Base-by-base conservation (phyloP, 2,113 vertebrate species). In the Oreochromis niloticus region DNA sequence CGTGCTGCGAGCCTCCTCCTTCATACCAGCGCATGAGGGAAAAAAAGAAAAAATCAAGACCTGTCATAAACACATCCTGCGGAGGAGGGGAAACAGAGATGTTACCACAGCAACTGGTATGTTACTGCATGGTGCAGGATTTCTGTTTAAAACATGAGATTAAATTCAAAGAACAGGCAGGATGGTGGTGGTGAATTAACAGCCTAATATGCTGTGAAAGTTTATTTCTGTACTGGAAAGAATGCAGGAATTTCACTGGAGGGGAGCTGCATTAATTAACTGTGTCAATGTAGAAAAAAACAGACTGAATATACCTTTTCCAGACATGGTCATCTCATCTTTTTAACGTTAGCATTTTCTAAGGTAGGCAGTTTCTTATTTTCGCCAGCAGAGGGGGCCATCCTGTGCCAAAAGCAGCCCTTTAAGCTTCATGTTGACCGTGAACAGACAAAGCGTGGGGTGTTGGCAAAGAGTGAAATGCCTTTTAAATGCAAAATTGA, bases 1-100 rank as follows among this genome's bases (percentile, higher is more conserved):
- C 41, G 24, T 89, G 86, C 86, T 68, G 82, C 34, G 87, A 84
- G 91, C 85, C 89, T 88, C 86, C 82, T 92, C 75, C 55, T 91
- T 89, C 90, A 91, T 93, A 93, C 89, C 93, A 94, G 87, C 90
- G 87, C 82, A 83, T 87, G 71, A 92, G 80, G 57, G 13, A 17
- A 22, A 80, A 85, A 83, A 83, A 82, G 88, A 83, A 59, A 68
- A 88, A 71, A 81, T 81, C 78, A 89, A 85, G 91, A 91, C 56
- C 90, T 94, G 92, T 95, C 92, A 94, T 93, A 93, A 95, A 94
- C 92, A 94, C 89, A 90, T 83, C 89, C 84, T 46, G 68, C 27
- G 89, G 83, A 91, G 84, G 85, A 93, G 84, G 90, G 78, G 86
- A 93, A 92, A 93, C 88, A 94, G 88, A 87, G 88, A 88, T 7